Evolutionary conservation across 1,140 invertebrate species (phyloP), one percentile per base, ranked within the genome.

Genomic region (Agrilus planipennis): DNA sequence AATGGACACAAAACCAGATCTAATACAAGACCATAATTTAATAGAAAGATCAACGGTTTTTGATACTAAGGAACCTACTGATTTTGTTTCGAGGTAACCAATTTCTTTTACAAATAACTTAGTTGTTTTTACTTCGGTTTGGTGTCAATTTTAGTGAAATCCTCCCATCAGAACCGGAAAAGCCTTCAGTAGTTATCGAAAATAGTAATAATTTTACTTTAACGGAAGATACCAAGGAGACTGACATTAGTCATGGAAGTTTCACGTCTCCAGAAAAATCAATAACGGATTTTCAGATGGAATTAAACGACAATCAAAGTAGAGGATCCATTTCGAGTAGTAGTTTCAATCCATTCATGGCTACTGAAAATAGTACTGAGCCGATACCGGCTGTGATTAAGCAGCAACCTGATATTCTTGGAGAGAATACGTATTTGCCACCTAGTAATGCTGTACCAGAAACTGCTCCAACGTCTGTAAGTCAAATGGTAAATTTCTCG

Each of bases 281-380:
- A 3, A 54, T 53, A 25, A 50, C 55, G 5, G 57, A 58, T 30
- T 30, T 59, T 0, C 55, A 61, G 35, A 58, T 62, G 57, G 60
- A 62, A 34, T 59, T 55, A 5, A 61, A 58, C 35, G 55, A 58
- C 17, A 62, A 54, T 36, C 60, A 62, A 27, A 62, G 60, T 30
- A 61, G 60, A 46, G 57, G 55, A 17, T 61, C 60, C 0, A 50
- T 58, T 4, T 61, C 57, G 10, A 62, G 58, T 44, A 53, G 55
- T 3, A 62, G 57, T 16, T 61, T 62, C 29, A 70, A 70, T 59
- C 68, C 68, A 3, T 70, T 70, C 30, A 65, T 65, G 15, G 60
- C 58, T 38, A 54, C 60, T 16, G 68, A 69, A 22, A 65, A 64
- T n/a, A 36, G 36, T 34, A 38, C 30, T 37, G 43, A 34, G 19